Percentiles rank a stretch among this genome's conserved stretches.
Evolutionary conservation across 2,113 vertebrate species (phyloP).

Genomic region (Calidris pygmaea): DNA sequence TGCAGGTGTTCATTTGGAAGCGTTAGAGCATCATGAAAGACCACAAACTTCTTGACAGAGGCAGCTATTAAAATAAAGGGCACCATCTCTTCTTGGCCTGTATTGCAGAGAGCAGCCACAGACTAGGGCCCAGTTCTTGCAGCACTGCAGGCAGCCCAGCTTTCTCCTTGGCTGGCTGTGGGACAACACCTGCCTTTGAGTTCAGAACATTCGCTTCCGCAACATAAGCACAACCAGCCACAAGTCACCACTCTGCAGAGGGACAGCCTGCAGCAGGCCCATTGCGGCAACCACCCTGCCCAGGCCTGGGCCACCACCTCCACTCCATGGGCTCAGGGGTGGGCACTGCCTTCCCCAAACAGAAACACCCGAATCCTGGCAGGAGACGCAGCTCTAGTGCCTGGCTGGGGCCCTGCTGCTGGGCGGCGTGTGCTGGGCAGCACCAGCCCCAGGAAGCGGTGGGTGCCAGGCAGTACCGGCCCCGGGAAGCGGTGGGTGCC

Average conservation of each 20-base stretch:
- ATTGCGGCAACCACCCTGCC: not conserved
- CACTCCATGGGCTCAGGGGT: accelerated
- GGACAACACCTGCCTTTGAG: not conserved
- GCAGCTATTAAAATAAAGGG: not conserved
- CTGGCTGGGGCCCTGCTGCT: not conserved
- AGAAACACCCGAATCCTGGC: accelerated
- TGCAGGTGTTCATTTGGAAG: not conserved
- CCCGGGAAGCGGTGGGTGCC: accelerated
- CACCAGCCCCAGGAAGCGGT: accelerated
- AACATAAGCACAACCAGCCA: not conserved
- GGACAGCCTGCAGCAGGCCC: not conserved
- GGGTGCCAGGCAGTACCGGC: not conserved
- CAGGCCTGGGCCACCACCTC: not conserved
- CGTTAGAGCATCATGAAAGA: not conserved
- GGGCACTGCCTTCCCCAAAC: not conserved
- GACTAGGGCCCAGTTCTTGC: not conserved
- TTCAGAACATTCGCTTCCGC: not conserved
- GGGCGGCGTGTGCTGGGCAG: not conserved
- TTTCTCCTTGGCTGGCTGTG: not conserved
- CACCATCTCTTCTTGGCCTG: not conserved
- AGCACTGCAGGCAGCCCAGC: not conserved
- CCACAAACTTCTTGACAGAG: not conserved
- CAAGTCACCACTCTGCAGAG: not conserved
- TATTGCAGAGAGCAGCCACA: not conserved
- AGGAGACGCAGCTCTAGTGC: not conserved